Conservation (phyloP, 2,797 vertebrate genomes). For the Spinus pinus region DNA sequence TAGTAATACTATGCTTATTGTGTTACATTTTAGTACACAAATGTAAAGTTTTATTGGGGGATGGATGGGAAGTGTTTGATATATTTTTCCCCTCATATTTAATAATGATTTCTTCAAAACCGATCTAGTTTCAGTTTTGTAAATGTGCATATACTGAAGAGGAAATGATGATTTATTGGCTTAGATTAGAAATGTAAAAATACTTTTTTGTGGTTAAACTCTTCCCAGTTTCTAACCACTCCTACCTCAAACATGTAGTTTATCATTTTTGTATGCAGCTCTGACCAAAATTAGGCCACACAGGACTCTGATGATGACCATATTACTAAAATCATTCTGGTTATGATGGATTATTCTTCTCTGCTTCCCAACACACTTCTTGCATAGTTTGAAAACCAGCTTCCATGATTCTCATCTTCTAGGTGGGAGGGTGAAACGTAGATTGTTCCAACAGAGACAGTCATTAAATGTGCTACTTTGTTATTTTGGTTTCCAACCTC, state of each 20-base stretch:
- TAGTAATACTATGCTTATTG: background rate
- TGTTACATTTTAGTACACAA: background rate
- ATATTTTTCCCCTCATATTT: background rate
- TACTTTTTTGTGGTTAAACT: background rate
- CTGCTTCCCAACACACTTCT: background rate
- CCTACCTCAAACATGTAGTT: slow-evolving; percentile 6
- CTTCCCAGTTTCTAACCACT: background rate
- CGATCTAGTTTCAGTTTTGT: background rate
- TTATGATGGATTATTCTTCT: background rate
- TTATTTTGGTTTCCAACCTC: background rate
- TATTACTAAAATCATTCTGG: background rate
- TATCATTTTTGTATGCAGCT: background rate
- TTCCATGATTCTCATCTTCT: background rate
- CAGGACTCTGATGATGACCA: background rate
- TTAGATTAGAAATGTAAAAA: background rate
- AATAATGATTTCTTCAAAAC: background rate
- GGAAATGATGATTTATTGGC: background rate
- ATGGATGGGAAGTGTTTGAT: background rate
- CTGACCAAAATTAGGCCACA: slow-evolving; percentile 24
- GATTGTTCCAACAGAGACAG: background rate
- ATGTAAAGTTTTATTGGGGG: background rate
- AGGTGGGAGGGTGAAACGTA: background rate
- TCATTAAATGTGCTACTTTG: background rate
- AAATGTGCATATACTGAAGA: background rate
- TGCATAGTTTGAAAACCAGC: background rate